Evolutionary conservation across 2,888 invertebrate genomes (phyloP).

Genomic region (Cephonodes hylas): DNA sequence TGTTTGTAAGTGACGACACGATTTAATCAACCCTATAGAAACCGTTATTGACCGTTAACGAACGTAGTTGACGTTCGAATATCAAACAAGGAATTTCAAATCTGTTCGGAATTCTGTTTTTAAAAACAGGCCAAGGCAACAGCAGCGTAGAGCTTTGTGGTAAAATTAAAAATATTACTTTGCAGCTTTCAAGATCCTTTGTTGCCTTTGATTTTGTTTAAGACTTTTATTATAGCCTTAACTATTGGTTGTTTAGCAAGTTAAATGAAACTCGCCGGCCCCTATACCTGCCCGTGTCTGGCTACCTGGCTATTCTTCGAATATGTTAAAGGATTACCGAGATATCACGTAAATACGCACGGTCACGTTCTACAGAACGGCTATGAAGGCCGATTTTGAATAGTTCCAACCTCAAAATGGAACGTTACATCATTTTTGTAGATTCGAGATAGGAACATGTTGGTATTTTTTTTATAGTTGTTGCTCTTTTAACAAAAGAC

Average conservation of each 20-base stretch:
- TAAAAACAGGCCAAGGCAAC: neutral
- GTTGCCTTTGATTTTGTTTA: neutral
- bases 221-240: neutral
- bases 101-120: neutral
- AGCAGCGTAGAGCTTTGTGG: neutral
- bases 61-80: too few species aligned
- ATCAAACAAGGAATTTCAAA: neutral
- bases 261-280: neutral
- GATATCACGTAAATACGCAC: neutral
- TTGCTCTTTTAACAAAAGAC: too few species aligned
- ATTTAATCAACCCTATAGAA: neutral
- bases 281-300: conserved; percentile 3
- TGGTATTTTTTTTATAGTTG: too few species aligned
- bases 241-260: neutral
- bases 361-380: neutral
- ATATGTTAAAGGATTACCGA: conserved; percentile 9
- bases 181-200: neutral
- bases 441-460: too few species aligned
- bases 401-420: neutral
- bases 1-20: neutral
- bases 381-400: conserved; percentile 1
- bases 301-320: conserved; percentile 14
- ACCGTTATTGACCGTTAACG: neutral
- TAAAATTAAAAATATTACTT: neutral
- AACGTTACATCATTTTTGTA: neutral